Conservation (phyloP, 2,113 vertebrate species). For the Sorex fumeus region DNA sequence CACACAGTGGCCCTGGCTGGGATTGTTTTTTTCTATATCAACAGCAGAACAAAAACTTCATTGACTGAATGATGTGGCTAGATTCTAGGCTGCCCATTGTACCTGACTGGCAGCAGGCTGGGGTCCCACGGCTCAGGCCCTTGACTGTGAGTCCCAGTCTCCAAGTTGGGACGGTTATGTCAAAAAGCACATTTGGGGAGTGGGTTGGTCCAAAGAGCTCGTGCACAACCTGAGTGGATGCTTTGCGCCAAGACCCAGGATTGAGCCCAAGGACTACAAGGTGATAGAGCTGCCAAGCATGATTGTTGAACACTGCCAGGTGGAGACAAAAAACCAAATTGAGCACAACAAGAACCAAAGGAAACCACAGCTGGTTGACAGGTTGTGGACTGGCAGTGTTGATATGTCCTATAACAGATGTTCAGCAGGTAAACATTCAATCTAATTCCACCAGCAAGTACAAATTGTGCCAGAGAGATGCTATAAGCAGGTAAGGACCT, state of each 20-base stretch:
- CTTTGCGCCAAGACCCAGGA: too few relatives aligned
- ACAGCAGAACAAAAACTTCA: not conserved
- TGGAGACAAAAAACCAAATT: too few relatives aligned
- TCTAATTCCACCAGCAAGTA: not conserved
- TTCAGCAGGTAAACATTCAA: not conserved
- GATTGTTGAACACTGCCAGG: too few relatives aligned
- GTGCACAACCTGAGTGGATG: too few relatives aligned
- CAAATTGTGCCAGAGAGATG: not conserved
- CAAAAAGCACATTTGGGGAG: not conserved
- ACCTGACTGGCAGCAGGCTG: not conserved
- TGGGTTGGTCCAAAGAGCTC: too few relatives aligned
- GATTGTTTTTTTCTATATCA: not conserved
- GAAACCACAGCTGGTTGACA: not conserved
- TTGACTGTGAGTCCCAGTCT: not conserved
- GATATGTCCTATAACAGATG: not conserved
- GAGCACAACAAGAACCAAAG: too few relatives aligned
- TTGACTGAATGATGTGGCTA: too few relatives aligned
- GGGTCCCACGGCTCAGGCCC: not conserved
- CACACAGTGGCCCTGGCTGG: not conserved
- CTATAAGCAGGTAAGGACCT: too few relatives aligned
- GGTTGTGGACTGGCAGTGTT: not conserved
- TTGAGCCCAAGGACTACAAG: too few relatives aligned
- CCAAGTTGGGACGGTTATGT: fast-evolving
- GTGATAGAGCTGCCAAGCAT: too few relatives aligned
- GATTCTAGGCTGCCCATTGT: not conserved